Evolutionary conservation across 1,140 invertebrate species (phyloP), one percentile per base, ranked within the genome.

Genomic region (Trachymyrmex cornetzi): DNA sequence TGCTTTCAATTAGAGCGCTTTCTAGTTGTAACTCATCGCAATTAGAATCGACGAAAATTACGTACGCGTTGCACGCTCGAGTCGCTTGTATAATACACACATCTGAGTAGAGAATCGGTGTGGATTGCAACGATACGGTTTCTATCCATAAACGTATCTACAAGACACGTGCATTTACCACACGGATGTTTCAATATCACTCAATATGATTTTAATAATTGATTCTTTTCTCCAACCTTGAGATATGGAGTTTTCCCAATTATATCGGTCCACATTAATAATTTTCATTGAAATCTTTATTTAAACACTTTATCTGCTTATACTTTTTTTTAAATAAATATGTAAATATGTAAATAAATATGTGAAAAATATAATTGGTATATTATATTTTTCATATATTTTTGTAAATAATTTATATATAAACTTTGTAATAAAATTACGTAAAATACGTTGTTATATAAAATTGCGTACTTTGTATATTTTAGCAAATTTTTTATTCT

Each of bases 1-100:
- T 91, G 84, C 89, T 93, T 92, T 94, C 94, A 94, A 94, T 94
- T 94, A 93, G 93, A 89, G 91, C 92, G 88, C 94, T 95, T 94
- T 94, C 94, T 94, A 94, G 93, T 93, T 93, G 92, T 93, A 92
- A 93, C 87, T 93, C 90, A 80, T 91, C 77, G 92, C 89, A 94
- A 95, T 94, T 94, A 93, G 87, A 93, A 94, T 94, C 91, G 91
- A 93, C 89, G 92, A 94, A 84, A 94, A 90, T 87, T 92, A 93
- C 90, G 92, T 88, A 80, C 86, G 88, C 82, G 67, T 87, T 85
- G 89, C 77, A 74, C 88, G 77, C 77, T 64, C 72, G 74, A 88
- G 55, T 74, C 55, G 88, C 67, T 87, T 80, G 88, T 88, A 91
- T 88, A 91, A 88, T 84, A 87, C 87, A 88, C 89, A 88, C 79